These are phyloP conservation scores for Sphaerodactylus townsendi DNA, from an alignment of 2,113 vertebrate genomes.

Conservation along the genomic window DNA sequence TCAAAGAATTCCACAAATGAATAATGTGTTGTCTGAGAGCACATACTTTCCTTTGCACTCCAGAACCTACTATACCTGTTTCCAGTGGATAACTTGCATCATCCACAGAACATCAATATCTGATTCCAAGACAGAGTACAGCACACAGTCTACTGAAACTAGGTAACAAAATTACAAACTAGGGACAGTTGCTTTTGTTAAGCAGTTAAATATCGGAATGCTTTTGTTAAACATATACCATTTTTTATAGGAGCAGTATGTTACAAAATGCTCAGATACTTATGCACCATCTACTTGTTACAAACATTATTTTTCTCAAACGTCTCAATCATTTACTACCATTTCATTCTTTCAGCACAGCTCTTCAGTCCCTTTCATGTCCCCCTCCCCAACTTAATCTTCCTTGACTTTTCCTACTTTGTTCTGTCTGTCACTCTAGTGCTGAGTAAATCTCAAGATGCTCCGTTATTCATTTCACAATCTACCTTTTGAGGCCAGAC, in stretches of 20 bases:
- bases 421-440: constrained; percentile 6
- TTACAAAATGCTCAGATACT: background rate
- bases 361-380: constrained; percentile 12
- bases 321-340: constrained; percentile 22
- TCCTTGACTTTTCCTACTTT: background rate
- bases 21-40: no score
- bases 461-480: background rate
- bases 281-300: background rate
- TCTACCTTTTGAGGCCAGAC: constrained; percentile 11
- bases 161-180: background rate
- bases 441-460: background rate
- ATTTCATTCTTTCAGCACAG: constrained; percentile 11
- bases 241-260: background rate
- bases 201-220: background rate
- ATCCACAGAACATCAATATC: no score
- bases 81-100: no score
- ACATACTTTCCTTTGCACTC: background rate
- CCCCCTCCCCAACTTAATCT: constrained; percentile 14
- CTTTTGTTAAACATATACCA: background rate
- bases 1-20: no score
- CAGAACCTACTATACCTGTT: background rate
- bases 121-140: no score
- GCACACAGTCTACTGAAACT: no score
- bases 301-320: constrained; percentile 16
- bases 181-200: background rate